Evolutionary conservation across 2,888 invertebrate species (phyloP), one percentile per base, ranked within the genome.

Genomic region (Linnaemya vulpina): DNA sequence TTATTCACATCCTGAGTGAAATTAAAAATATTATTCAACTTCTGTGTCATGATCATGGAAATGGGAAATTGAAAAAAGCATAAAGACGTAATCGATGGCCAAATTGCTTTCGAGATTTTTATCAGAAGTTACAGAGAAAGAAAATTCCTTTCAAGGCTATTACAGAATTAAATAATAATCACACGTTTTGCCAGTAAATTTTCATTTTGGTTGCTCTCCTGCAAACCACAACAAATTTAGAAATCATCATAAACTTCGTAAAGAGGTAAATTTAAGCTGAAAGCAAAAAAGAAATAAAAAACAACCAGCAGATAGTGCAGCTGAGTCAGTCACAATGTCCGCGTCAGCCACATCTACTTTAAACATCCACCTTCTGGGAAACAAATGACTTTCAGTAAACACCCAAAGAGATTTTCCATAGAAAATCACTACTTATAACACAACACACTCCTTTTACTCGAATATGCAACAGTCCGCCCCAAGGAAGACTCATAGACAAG

Each of bases 331-430:
- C 71, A 67, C 71, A 71, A 71, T 77, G 40, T 77, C 20, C 77
- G 70, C 75, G 62, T 80, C 83, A 86, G 53, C 76, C 83, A 83
- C 83, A 86, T 77, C 76, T 80, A 86, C 76, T 85, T 86, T 80
- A 83, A 83, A 67, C 80, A 83, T 85, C 87, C 87, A 87, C 87
- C 87, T 87, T 85, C 87, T 82, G 83, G 85, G 85, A 81, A 85
- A 81, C 87, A 87, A 87, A 87, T 85, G 85, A 87, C 83, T 85
- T 81, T 79, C 83, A 71, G 87, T 86, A 87, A 83, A 87, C 87
- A 87, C 87, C 87, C 87, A 85, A 84, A 86, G 80, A 77, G 74
- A 73, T 85, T 83, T 87, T 81, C 77, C 73, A 78, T 73, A 58
- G 83, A 85, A 85, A 85, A 84, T 83, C 80, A 81, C 86, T 86